phyloP scores from a whole-genome alignment of 2,888 invertebrate species.

The Corythucha ciliata region DNA sequence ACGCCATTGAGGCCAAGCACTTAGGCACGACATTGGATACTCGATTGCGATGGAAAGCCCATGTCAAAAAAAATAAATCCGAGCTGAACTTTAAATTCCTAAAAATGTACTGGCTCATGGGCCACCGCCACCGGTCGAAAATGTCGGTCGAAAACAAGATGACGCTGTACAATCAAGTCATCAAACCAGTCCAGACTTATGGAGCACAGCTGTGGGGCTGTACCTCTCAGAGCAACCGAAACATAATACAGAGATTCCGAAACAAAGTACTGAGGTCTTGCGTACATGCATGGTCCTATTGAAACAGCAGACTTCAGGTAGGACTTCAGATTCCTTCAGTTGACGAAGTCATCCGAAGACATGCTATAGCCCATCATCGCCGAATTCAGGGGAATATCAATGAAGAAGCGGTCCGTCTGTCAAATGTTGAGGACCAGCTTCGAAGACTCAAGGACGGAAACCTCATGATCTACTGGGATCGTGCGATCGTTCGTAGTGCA shows the following conservation, averaged over 20 bases:
- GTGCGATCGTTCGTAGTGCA: too few species aligned
- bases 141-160: slow-evolving; percentile 1
- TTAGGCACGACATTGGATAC: slow-evolving; percentile 4
- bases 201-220: slow-evolving; percentile 4
- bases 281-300: not conserved
- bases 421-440: too few species aligned
- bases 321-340: too few species aligned
- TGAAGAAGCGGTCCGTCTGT: too few species aligned
- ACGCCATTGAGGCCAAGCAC: slow-evolving; percentile 9
- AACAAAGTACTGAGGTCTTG: not conserved
- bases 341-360: too few species aligned
- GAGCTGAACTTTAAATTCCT: too few species aligned
- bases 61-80: slow-evolving; percentile 14
- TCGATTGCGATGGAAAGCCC: slow-evolving; percentile 5
- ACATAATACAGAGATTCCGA: not conserved
- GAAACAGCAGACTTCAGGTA: too few species aligned
- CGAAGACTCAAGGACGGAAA: too few species aligned
- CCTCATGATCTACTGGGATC: too few species aligned
- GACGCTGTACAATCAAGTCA: not conserved
- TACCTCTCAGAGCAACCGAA: not conserved
- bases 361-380: too few species aligned
- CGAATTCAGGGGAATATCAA: too few species aligned
- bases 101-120: too few species aligned
- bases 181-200: not conserved
- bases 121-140: not conserved